Evolutionary conservation across 2,888 invertebrate genomes (phyloP), one percentile per base, ranked within the genome.

Genomic region (Drosophila gaucha): DNA sequence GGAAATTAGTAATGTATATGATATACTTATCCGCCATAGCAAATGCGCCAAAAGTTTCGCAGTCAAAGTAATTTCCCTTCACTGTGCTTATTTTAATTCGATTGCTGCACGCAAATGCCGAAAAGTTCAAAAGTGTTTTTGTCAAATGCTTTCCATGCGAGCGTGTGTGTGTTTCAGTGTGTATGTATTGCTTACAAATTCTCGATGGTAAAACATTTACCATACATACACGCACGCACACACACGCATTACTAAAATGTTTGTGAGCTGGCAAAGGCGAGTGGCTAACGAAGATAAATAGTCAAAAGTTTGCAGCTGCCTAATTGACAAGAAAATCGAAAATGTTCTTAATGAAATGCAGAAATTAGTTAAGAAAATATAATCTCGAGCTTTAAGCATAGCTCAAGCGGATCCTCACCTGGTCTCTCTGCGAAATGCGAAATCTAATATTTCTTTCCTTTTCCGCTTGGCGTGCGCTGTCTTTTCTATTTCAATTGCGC

Each of bases 291-390:
- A 84, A 86, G 87, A 84, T 78, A 85, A 85, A 87, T 82, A 69
- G 77, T 68, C 66, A 41, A 86, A 83, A 86, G 74, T 83, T 83
- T 86, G 59, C 64, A 55, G 56, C 31, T 71, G 71, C 78, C 76
- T 84, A 86, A 84, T 86, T 84, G 83, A 80, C 76, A 77, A 80
- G 83, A 84, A 84, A 86, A 83, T 83, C 78, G 74, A 84, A 84
- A 82, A 68, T 84, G 62, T 77, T 56, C 68, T 68, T 66, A 84
- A 84, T 82, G 77, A 82, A 79, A 85, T 74, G 70, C 74, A 67
- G 64, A 77, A 74, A 79, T 55, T 58, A 39, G 43, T 44, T 51
- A 66, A 71, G 64, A 62, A 66, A 68, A 68, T 67, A 58, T 41
- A 50, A 63, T 62, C 47, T 44, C 22, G 24, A 47, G 36, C 46